Evolutionary conservation across 2,113 vertebrate species (phyloP).

Genomic region (Carlito syrichta): DNA sequence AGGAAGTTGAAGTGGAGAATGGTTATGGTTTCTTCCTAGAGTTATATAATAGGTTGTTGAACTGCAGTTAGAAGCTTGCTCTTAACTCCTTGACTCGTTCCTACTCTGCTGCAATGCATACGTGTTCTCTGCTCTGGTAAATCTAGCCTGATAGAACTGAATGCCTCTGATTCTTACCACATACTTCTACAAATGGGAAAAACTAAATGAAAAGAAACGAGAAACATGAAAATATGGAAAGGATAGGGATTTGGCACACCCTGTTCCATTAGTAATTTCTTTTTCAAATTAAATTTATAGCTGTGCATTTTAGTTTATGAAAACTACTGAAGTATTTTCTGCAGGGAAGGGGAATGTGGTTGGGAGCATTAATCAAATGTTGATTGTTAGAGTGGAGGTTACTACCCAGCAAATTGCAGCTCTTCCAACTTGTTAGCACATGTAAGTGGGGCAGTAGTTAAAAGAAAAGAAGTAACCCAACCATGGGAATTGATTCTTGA

Average conservation of each 20-base stretch:
- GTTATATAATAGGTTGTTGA: not conserved
- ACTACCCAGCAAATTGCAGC: not conserved
- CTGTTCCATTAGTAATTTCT: not conserved
- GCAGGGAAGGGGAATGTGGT: not conserved
- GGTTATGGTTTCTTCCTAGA: not conserved
- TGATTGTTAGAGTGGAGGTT: not conserved
- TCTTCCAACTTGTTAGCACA: constrained; percentile 51
- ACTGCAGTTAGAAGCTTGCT: not conserved
- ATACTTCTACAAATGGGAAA: not conserved
- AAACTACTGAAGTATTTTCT: constrained; percentile 10
- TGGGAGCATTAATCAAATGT: not conserved
- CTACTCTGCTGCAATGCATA: not conserved
- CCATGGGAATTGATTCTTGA: constrained; percentile 55
- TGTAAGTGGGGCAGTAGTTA: constrained; percentile 42
- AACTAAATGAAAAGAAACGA: not conserved
- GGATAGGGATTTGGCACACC: not conserved
- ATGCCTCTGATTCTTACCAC: not conserved
- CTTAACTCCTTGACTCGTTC: not conserved
- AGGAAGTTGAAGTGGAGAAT: not conserved
- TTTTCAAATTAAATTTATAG: constrained; percentile 19
- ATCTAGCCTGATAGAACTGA: not conserved
- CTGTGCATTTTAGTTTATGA: not conserved
- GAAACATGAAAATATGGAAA: not conserved
- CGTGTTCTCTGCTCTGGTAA: not conserved
- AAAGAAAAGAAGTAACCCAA: not conserved